These are phyloP conservation scores for Miichthys miiuy DNA, from an alignment of 2,797 vertebrate species.

Conservation along the genomic window DNA sequence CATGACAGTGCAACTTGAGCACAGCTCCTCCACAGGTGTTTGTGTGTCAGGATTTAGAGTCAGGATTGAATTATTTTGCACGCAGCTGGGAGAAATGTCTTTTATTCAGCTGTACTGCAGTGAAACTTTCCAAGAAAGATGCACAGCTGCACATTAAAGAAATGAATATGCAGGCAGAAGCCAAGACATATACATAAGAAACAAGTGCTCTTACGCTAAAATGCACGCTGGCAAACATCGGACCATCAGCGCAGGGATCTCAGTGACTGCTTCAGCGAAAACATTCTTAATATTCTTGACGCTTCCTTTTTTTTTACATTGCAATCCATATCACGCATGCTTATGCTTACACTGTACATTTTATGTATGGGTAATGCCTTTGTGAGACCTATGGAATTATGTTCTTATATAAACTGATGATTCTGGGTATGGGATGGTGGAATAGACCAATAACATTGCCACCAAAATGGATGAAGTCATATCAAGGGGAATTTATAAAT, in stretches of 20 bases:
- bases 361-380: constrained; percentile 3
- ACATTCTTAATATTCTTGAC: background rate
- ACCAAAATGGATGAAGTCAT: background rate
- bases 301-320: background rate
- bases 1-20: background rate
- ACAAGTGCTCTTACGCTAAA: background rate
- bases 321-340: background rate
- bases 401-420: background rate
- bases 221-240: background rate
- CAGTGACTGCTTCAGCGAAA: background rate
- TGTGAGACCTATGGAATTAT: constrained; percentile 7
- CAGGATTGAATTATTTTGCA: background rate
- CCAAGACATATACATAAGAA: background rate
- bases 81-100: constrained; percentile 6
- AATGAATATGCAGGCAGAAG: background rate
- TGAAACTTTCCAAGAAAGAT: background rate
- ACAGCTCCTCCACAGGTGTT: background rate
- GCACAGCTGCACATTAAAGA: background rate
- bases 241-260: background rate
- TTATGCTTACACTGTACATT: background rate
- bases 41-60: constrained; percentile 4
- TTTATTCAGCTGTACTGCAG: background rate
- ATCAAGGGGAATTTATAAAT: background rate
- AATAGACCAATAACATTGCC: background rate
- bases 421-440: background rate